Evolutionary conservation across 2,797 vertebrate species (phyloP).

Genomic region (Sandelia bainsii): DNA sequence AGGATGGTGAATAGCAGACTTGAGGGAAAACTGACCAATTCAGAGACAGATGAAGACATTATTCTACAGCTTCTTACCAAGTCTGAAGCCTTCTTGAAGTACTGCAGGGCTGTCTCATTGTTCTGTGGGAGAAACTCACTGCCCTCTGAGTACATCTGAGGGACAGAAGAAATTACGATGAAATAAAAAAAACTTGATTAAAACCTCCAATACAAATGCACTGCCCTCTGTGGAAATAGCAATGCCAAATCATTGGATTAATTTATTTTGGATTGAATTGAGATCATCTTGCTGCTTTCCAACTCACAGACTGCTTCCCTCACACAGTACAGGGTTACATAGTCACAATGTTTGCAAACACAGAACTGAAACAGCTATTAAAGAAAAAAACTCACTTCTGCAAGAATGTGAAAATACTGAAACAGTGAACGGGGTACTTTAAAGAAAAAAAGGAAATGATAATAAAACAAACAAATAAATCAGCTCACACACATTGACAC

Average conservation of each 20-base stretch:
- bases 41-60: background rate
- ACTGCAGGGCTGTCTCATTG: conserved; percentile 97
- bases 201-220: conserved; percentile 3
- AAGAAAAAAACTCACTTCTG: background rate
- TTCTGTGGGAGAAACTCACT: conserved; percentile 95
- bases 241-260: background rate
- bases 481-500: background rate
- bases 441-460: background rate
- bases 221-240: background rate
- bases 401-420: background rate
- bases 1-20: background rate
- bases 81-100: conserved; percentile 98
- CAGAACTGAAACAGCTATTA: conserved; percentile 16
- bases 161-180: conserved; percentile 5
- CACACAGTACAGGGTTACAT: background rate
- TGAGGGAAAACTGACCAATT: background rate
- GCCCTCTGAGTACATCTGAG: conserved; percentile 98
- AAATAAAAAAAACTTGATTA: background rate
- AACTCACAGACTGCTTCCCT: conserved; percentile 2
- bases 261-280: conserved; percentile 24
- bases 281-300: conserved; percentile 4
- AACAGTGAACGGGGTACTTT: background rate
- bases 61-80: conserved; percentile 83
- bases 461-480: background rate
- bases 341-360: conserved; percentile 35